These are phyloP conservation scores for Corvus hawaiiensis DNA, from an alignment of 2,113 vertebrate species.

Conservation along the genomic window DNA sequence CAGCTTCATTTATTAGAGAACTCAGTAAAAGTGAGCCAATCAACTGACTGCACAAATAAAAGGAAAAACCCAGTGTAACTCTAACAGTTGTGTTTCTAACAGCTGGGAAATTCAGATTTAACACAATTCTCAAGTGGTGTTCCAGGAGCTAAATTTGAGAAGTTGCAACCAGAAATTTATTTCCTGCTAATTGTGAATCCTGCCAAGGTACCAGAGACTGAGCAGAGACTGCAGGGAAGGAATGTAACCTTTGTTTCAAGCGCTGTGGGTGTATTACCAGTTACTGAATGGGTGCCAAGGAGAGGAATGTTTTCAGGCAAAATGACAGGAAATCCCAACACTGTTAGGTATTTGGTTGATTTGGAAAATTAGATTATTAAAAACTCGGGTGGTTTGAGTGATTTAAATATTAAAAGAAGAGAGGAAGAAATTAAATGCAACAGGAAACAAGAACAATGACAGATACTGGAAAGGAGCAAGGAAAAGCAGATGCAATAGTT, in stretches of 20 bases:
- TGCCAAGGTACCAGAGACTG: background rate
- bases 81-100: background rate
- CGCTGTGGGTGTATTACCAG: background rate
- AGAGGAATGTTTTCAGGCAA: background rate
- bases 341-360: background rate
- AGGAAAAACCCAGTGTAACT: background rate
- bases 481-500: background rate
- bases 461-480: background rate
- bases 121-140: background rate
- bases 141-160: background rate
- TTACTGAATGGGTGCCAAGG: background rate
- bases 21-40: background rate
- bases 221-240: background rate
- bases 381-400: background rate
- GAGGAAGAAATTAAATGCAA: background rate
- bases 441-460: background rate
- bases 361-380: background rate
- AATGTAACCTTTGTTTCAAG: background rate
- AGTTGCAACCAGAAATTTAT: background rate
- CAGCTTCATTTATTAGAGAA: background rate
- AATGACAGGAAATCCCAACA: background rate
- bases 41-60: background rate
- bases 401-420: background rate
- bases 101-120: background rate
- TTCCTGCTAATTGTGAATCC: background rate